phyloP scores from a whole-genome alignment of 2,888 invertebrate genomes.

The Nephrocerus scutellatus region DNA sequence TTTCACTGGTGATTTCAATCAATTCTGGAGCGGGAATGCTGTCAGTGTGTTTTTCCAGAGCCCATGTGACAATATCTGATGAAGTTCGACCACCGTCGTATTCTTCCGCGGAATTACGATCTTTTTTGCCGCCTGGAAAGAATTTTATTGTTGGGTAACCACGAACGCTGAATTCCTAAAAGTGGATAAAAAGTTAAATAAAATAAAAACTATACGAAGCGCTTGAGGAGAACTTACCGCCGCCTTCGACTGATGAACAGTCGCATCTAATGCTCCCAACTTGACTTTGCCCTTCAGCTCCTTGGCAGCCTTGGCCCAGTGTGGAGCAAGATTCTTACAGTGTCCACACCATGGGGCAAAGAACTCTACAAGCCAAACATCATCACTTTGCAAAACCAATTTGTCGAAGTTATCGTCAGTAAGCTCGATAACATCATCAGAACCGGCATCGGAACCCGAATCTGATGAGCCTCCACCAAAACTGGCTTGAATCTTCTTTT shows the following conservation, averaged over 20 bases:
- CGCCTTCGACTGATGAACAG: slow-evolving; percentile 77
- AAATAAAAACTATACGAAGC: not conserved
- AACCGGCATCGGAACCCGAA: slow-evolving; percentile 23
- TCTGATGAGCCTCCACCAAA: slow-evolving; percentile 54
- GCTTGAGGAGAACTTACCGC: slow-evolving; percentile 29
- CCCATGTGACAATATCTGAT: slow-evolving; percentile 85
- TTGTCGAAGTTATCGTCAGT: slow-evolving; percentile 95
- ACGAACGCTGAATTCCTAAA: slow-evolving; percentile 69
- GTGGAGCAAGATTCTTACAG: slow-evolving; percentile 92
- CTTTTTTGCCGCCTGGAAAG: slow-evolving; percentile 72
- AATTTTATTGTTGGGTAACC: slow-evolving; percentile 97
- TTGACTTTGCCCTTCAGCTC: slow-evolving; percentile 95
- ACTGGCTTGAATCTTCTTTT: slow-evolving; percentile 63
- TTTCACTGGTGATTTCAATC: slow-evolving; percentile 57
- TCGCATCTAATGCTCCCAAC: slow-evolving; percentile 93
- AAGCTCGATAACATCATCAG: slow-evolving; percentile 69
- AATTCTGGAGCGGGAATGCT: slow-evolving; percentile 88
- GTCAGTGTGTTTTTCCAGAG: slow-evolving; percentile 74
- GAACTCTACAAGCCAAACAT: slow-evolving; percentile 97
- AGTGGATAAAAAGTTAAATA: not conserved
- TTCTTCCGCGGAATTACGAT: slow-evolving; percentile 62
- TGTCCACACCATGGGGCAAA: slow-evolving; percentile 97
- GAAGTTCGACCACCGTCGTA: slow-evolving; percentile 91
- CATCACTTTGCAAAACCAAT: slow-evolving; percentile 83
- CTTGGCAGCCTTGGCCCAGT: slow-evolving; percentile 91